Evolutionary conservation across 23 tunicate genomes (phyloP), one percentile per base, ranked within the genome.

Genomic region (Ascidia mentula): DNA sequence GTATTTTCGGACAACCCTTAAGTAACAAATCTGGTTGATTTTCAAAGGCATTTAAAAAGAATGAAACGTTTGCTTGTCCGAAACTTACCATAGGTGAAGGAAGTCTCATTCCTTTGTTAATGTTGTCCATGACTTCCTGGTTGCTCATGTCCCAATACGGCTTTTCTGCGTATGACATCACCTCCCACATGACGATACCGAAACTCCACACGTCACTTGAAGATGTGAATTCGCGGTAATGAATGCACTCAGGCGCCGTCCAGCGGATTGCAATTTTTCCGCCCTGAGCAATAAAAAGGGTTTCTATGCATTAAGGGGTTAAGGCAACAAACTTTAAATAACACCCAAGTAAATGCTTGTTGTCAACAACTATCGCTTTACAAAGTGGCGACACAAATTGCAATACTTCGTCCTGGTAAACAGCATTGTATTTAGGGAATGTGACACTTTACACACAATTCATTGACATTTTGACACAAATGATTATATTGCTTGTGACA

Each of bases 71-170:
- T 12, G 15, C 15, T 42, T 42, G 35, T 69, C 75, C 6, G 8
- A 9, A 65, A 31, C 97, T 85, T 74, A 91, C 97, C 59, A 72
- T 78, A 24, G 99, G 99, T 0, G 94, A 75, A 9, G 99, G 99
- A 0, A 96, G 82, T 35, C 99, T 73, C 97, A 87, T 82, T 73
- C 99, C 99, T 34, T 85, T 77, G 59, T 77, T 69, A 28, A 96
- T 77, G 38, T 78, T 85, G n/a, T 81, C 78, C 82, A 88, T 72
- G 32, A 96, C 97, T 37, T 84, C 94, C 32, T 91, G 80, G 59
- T 96, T 96, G 46, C 85, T 70, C 94, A 96, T 96, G 46, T 96
- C 92, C 99, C 99, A 96, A 81, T 88, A 96, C 13, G 99, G 99
- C 45, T 87, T 87, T 78, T 96, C 99, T 69, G 97, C 99, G 75